Percentiles rank a stretch among this genome's conserved stretches.
phyloP scores from a whole-genome alignment of 2,888 invertebrate species.

The Biston betularia region DNA sequence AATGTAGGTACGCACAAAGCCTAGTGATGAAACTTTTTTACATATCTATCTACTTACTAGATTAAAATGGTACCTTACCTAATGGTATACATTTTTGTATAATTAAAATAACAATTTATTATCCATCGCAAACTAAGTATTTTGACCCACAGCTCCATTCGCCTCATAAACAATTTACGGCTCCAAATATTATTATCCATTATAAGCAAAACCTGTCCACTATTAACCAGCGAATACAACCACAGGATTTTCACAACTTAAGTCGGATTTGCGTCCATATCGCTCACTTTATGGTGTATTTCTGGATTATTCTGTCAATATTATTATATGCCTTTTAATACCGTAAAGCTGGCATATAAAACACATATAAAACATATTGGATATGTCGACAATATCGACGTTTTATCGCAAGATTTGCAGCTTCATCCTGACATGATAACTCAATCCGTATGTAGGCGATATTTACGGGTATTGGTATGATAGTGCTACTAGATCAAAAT shows the following conservation, averaged over 20 bases:
- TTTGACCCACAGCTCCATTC: background rate
- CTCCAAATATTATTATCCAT: slow-evolving; percentile 29
- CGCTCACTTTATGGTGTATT: slow-evolving; percentile 73
- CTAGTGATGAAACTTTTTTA: too few species aligned
- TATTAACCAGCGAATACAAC: slow-evolving; percentile 31
- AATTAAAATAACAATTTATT: too few species aligned
- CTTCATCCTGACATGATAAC: slow-evolving; percentile 40
- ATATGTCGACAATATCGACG: slow-evolving; percentile 67
- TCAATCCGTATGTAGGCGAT: slow-evolving; percentile 39
- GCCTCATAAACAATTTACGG: slow-evolving; percentile 27
- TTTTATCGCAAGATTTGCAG: slow-evolving; percentile 51
- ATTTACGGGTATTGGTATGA: slow-evolving; percentile 39
- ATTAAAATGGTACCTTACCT: too few species aligned
- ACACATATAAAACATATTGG: slow-evolving; percentile 83
- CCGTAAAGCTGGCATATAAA: slow-evolving; percentile 82
- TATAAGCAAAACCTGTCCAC: slow-evolving; percentile 21
- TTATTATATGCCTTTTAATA: slow-evolving; percentile 83
- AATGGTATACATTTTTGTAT: too few species aligned
- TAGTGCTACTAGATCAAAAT: too few species aligned
- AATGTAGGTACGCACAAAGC: too few species aligned
- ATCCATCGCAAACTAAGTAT: too few species aligned
- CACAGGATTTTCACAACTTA: slow-evolving; percentile 68
- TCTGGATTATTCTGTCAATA: slow-evolving; percentile 82
- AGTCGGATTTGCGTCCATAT: slow-evolving; percentile 78
- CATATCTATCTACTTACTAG: too few species aligned